Conservation (phyloP, 2,888 invertebrate genomes). For the Drosophila acutilabella region DNA sequence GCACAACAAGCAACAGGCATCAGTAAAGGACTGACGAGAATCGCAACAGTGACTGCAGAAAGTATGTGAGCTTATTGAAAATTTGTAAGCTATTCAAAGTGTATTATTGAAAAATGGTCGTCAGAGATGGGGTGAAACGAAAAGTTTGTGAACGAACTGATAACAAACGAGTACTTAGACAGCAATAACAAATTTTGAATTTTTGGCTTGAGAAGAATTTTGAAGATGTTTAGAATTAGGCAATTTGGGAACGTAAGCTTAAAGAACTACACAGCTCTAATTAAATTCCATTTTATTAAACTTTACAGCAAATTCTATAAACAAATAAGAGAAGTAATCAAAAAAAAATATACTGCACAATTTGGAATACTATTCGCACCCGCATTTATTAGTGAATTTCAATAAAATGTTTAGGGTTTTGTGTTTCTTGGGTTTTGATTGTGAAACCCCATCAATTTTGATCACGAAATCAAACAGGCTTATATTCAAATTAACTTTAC, state of each 20-base stretch:
- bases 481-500: conserved; percentile 53
- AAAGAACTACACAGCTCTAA: too few species aligned
- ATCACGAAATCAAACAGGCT: conserved; percentile 52
- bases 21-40: conserved; percentile 1
- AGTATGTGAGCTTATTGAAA: conserved; percentile 33
- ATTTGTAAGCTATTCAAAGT: conserved; percentile 44
- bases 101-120: conserved; percentile 29
- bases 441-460: conserved; percentile 44
- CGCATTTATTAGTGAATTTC: conserved; percentile 24
- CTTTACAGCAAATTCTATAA: not conserved
- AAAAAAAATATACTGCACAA: not conserved
- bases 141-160: conserved; percentile 1
- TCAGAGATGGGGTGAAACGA: not conserved
- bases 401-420: conserved; percentile 16
- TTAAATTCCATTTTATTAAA: too few species aligned
- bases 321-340: not conserved
- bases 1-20: conserved; percentile 57
- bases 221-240: too few species aligned
- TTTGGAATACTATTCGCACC: not conserved
- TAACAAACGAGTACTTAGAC: not conserved
- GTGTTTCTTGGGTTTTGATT: conserved; percentile 39
- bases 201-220: not conserved
- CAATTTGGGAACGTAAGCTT: not conserved
- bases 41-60: conserved; percentile 38
- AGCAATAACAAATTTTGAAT: not conserved